Percentiles rank a stretch among this genome's conserved stretches.
These are phyloP conservation scores for Enteromius trimaculatus DNA, from an alignment of 2,797 vertebrate species.

Conservation along the genomic window DNA sequence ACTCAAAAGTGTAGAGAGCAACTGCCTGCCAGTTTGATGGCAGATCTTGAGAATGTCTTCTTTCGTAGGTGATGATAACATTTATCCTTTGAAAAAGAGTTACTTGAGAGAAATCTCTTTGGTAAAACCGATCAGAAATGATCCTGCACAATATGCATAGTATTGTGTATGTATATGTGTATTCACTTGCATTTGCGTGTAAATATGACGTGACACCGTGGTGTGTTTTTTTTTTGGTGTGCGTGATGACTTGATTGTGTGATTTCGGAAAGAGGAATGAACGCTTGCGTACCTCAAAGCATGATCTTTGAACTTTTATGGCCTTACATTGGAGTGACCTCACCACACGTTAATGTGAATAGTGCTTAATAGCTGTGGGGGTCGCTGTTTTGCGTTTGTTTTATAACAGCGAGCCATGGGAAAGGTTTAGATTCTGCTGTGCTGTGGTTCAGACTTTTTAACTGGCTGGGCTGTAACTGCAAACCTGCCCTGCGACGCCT, in stretches of 20 bases:
- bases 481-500: conserved; percentile 36
- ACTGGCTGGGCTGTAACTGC: conserved; percentile 23
- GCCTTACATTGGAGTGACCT: conserved; percentile 86
- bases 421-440: conserved; percentile 35
- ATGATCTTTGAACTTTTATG: conserved; percentile 85
- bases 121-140: conserved; percentile 38
- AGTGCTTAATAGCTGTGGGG: conserved; percentile 67
- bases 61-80: conserved; percentile 39
- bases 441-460: conserved; percentile 22
- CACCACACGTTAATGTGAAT: conserved; percentile 74
- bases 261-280: conserved; percentile 69
- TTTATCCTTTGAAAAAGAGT: conserved; percentile 46
- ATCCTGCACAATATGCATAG: conserved; percentile 48
- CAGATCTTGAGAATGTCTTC: conserved; percentile 60
- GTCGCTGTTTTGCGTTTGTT: conserved; percentile 67
- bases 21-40: conserved; percentile 19
- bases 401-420: conserved; percentile 52
- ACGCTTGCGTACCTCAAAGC: conserved; percentile 88
- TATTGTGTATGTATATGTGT: conserved; percentile 49
- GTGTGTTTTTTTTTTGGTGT: conserved; percentile 59
- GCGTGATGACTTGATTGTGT: conserved; percentile 55
- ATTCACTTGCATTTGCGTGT: conserved; percentile 57
- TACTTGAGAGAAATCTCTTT: conserved; percentile 7
- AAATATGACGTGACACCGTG: conserved; percentile 57
- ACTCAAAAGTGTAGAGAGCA: conserved; percentile 11